Evolutionary conservation across 2,888 invertebrate genomes (phyloP), one percentile per base, ranked within the genome.

Genomic region (Agapetus fuscipes): DNA sequence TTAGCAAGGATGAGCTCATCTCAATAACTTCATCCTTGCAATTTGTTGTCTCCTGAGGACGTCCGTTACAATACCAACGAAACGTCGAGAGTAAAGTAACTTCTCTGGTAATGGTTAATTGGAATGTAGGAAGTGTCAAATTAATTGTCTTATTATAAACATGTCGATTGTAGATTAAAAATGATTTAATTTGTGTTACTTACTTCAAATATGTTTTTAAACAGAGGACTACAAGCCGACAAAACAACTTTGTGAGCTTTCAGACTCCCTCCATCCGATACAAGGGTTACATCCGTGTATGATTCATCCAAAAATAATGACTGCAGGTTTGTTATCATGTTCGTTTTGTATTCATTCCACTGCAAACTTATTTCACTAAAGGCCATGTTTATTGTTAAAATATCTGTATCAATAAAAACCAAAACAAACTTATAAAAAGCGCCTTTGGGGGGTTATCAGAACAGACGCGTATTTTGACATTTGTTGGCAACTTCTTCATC

Each of bases 211-310:
- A 78, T 73, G 48, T 69, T 72, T 53, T 70, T 72, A 56, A 80
- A 80, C 52, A 78, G 75, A 10, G 76, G 72, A 56, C 79, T 79
- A 52, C 78, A 78, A 1, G 79, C 79, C 3, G 79, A 78, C 30
- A 80, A 62, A 53, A 80, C 76, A 49, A 80, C 73, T 64, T 78
- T 78, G 53, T 80, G 80, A 38, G 79, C 78, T 49, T 75, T 77
- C 49, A 79, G 71, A 60, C 74, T 74, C 45, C 72, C 70, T 39
- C 79, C 79, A 54, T 78, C 78, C 41, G 76, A 76, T 31, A 78
- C 76, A 48, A 80, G 64, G 43, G 78, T 79, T 41, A 78, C 78
- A 56, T 80, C 79, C 17, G 78, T 75, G 53, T 79, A 64, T 27
- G 73, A 72, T 57, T 79, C 77, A 54, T 78, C 76, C 57, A 72